phyloP scores from a whole-genome alignment of 1,140 invertebrate species.

The Berghia stephanieae region DNA sequence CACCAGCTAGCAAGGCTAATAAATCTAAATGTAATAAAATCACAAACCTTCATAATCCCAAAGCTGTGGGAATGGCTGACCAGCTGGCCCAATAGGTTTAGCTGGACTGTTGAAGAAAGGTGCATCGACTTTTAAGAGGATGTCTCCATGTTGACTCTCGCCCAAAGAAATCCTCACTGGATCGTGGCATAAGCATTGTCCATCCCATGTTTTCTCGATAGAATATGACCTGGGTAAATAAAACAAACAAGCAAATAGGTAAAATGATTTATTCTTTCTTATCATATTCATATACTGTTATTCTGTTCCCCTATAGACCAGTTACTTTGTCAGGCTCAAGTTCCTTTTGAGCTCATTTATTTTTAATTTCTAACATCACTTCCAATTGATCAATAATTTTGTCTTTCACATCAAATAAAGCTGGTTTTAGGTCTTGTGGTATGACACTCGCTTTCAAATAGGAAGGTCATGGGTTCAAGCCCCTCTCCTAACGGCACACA shows the following conservation, averaged over 20 bases:
- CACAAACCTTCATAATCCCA: conserved; percentile 66
- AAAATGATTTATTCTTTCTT: too few relatives aligned
- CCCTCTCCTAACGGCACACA: too few relatives aligned
- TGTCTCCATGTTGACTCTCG: background rate
- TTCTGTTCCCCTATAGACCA: too few relatives aligned
- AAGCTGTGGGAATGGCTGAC: conserved; percentile 57
- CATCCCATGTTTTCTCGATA: conserved; percentile 42
- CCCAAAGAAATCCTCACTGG: conserved; percentile 27
- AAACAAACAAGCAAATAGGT: conserved; percentile 1
- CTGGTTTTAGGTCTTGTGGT: too few relatives aligned
- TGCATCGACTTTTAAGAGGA: conserved; percentile 39
- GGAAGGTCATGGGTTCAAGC: too few relatives aligned
- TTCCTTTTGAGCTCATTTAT: too few relatives aligned
- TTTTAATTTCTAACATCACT: too few relatives aligned
- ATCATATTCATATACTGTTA: too few relatives aligned
- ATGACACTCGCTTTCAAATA: too few relatives aligned
- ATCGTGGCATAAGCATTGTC: conserved; percentile 34
- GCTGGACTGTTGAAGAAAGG: conserved; percentile 64
- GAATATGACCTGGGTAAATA: conserved; percentile 11
- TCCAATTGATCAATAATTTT: too few relatives aligned
- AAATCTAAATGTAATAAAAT: background rate
- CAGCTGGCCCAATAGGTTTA: conserved; percentile 41
- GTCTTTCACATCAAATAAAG: too few relatives aligned
- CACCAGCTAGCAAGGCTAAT: background rate
- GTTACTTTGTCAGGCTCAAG: too few relatives aligned